Evolutionary conservation across 2,113 vertebrate genomes (phyloP), one percentile per base, ranked within the genome.

Genomic region (Halcyon malimbica): DNA sequence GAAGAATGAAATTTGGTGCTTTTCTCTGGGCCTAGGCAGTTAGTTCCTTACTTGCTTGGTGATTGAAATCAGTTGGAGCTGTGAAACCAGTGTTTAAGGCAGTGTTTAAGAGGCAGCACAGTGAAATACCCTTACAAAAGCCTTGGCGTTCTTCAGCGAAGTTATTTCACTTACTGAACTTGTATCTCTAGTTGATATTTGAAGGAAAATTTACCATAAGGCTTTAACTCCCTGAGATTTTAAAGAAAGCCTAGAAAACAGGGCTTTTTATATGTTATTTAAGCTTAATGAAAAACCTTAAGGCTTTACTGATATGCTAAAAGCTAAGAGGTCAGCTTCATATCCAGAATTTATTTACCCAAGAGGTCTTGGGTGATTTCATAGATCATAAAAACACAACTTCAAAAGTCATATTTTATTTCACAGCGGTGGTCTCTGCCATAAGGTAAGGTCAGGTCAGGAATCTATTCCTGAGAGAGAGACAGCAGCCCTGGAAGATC

Each of bases 301-400:
- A 89, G 90, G 83, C 83, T 95, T 94, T 89, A 37, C 57, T 81
- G 74, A 84, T 87, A 84, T 5, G 73, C 80, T 57, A 44, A 89
- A 86, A 94, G 92, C 69, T 71, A 44, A 90, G 92, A 92, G 90
- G 90, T 96, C 95, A 92, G 74, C 77, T 93, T 57, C 83, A 83
- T 54, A 95, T 79, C n/a, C 96, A 83, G 53, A 73, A 95, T 93
- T 93, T 96, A 96, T 96, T 96, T 96, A 95, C 92, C 89, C 86
- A 89, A 75, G 95, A 75, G 95, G 91, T 92, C 86, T 82, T 82
- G 77, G 83, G 89, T 87, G 83, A 93, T 94, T 97, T 94, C 95
- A 82, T 87, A 94, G 96, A 93, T 89, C 94, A 93, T 94, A 92
- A 97, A 96, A 95, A 68, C 79, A 84, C 73, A 79, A 28, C 94